Evolutionary conservation across 2,888 invertebrate species (phyloP).

Genomic region (Acronicta alni): DNA sequence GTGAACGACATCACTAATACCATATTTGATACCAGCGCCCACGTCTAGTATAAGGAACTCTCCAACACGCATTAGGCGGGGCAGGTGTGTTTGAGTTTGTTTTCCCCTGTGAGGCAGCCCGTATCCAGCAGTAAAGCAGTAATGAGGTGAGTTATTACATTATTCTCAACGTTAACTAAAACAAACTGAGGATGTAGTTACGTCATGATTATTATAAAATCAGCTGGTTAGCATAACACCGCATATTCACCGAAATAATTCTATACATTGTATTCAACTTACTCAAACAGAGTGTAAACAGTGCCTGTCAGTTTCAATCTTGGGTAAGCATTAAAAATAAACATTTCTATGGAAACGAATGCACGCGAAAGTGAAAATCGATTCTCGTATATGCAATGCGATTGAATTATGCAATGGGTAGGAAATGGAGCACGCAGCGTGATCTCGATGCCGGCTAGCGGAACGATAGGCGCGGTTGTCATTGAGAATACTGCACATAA

Average conservation of each 20-base stretch:
- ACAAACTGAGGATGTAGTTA: conserved; percentile 19
- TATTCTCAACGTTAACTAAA: conserved; percentile 1
- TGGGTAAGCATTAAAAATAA: conserved; percentile 39
- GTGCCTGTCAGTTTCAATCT: conserved; percentile 43
- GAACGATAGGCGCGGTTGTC: conserved; percentile 74
- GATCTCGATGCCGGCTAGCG: conserved; percentile 74
- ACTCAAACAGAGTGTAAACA: conserved; percentile 31
- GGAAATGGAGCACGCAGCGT: conserved; percentile 76
- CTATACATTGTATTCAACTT: conserved; percentile 27
- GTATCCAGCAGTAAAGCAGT: not conserved
- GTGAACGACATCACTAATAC: no score
- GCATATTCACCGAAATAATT: conserved; percentile 24
- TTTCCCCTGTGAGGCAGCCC: no score
- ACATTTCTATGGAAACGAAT: conserved; percentile 60
- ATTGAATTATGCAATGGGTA: conserved; percentile 77
- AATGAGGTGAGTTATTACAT: not conserved
- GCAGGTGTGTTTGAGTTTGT: no score
- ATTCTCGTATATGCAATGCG: conserved; percentile 72
- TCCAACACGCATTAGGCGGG: no score
- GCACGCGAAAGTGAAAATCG: conserved; percentile 82
- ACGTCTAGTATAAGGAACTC: no score
- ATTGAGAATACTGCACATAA: conserved; percentile 55
- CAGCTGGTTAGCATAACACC: conserved; percentile 28
- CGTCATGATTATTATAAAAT: conserved; percentile 26
- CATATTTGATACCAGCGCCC: no score